Evolutionary conservation across 2,888 invertebrate genomes (phyloP).

Genomic region (Chironomus riparius): DNA sequence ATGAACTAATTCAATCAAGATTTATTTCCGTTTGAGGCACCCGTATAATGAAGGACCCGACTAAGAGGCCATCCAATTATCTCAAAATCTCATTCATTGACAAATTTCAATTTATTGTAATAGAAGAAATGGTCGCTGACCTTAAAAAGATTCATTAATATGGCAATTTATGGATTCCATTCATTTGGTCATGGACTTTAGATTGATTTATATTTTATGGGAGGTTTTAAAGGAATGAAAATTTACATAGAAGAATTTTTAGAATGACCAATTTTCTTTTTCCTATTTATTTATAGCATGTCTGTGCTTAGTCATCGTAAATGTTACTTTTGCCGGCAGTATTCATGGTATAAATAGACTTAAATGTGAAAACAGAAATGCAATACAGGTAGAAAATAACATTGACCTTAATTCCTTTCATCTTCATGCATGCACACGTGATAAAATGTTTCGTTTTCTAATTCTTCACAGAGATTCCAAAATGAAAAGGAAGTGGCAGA

Average conservation of each 20-base stretch:
- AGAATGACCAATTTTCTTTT: no score
- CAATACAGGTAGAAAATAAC: constrained; percentile 16
- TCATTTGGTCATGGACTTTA: background rate
- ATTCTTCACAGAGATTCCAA: background rate
- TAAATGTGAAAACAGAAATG: constrained; percentile 22
- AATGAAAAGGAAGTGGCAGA: background rate
- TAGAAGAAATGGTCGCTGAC: background rate
- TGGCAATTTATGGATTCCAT: constrained; percentile 1
- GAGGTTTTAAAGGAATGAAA: background rate
- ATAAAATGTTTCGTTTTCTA: background rate
- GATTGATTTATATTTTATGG: background rate
- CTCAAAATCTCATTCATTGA: background rate
- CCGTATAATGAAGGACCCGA: background rate
- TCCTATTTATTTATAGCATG: background rate
- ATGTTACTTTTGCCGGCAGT: constrained; percentile 9
- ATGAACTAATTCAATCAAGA: constrained; percentile 7
- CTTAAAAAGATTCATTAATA: background rate
- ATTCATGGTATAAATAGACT: constrained; percentile 26
- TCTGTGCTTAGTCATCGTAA: background rate
- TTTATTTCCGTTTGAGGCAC: background rate
- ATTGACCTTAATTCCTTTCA: constrained; percentile 3
- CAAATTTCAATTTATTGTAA: background rate
- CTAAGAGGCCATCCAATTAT: background rate
- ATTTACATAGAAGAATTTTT: background rate
- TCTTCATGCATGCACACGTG: constrained; percentile 29